Evolutionary conservation across 2,113 vertebrate species (phyloP).

Genomic region (Castor canadensis): DNA sequence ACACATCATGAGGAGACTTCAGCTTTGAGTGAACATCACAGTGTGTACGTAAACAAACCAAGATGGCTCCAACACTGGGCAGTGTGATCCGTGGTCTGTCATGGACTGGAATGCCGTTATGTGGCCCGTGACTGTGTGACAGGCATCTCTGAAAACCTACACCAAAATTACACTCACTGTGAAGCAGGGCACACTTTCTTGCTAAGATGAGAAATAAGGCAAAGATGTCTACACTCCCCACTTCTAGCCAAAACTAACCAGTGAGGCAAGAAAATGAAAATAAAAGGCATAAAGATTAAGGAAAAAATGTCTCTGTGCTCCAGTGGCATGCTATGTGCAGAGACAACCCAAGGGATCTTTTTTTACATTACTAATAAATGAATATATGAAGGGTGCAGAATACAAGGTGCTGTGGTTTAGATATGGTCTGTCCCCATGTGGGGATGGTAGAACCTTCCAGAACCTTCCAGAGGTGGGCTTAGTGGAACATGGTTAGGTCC

Average conservation of each 20-base stretch:
- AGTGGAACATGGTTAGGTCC: neutral
- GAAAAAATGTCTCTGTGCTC: neutral
- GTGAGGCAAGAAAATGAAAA: neutral
- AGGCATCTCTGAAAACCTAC: neutral
- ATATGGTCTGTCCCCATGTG: neutral
- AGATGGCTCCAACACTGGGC: no score
- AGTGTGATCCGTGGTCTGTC: no score
- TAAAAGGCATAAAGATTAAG: neutral
- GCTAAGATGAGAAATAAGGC: neutral
- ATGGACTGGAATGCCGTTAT: neutral
- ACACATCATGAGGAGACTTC: neutral
- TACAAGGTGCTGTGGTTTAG: neutral
- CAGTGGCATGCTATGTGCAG: neutral
- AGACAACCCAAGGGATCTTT: neutral
- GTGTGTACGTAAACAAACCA: neutral
- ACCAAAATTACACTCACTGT: neutral
- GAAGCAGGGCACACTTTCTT: neutral
- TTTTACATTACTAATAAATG: neutral
- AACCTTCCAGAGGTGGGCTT: no score
- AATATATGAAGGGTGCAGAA: neutral
- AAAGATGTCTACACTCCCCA: no score
- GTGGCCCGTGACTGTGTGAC: neutral
- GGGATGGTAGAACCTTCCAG: neutral
- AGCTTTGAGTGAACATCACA: neutral
- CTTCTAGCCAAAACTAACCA: neutral